These are phyloP conservation scores for Paramuricea clavata DNA, from an alignment of 92 coral and sea anemone species.

Conservation along the genomic window DNA sequence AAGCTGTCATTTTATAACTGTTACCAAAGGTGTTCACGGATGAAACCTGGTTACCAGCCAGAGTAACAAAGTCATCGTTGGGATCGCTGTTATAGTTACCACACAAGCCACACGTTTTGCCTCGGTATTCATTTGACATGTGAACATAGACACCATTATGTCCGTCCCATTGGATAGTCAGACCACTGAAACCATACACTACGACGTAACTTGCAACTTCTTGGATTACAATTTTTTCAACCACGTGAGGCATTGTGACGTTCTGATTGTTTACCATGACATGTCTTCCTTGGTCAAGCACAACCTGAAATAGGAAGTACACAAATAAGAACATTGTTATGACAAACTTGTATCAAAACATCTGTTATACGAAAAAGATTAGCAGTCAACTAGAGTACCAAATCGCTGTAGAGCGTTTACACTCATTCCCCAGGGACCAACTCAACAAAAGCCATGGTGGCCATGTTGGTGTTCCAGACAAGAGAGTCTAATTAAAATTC, in stretches of 20 bases:
- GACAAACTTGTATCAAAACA: not conserved
- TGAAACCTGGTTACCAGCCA: constrained; percentile 73
- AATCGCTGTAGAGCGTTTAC: no score
- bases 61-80: constrained; percentile 79
- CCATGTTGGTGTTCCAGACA: no score
- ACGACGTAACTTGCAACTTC: constrained; percentile 74
- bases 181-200: constrained; percentile 86
- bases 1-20: constrained; percentile 87
- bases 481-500: no score
- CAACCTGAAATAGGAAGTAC: constrained; percentile 53
- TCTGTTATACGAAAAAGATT: not conserved
- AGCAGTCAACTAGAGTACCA: no score
- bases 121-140: constrained; percentile 77
- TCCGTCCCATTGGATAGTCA: constrained; percentile 89
- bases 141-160: constrained; percentile 78
- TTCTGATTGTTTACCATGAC: constrained; percentile 73
- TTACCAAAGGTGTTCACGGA: constrained; percentile 88
- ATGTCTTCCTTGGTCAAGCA: constrained; percentile 64
- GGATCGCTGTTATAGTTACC: constrained; percentile 87
- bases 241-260: constrained; percentile 81
- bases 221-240: constrained; percentile 81
- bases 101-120: constrained; percentile 92
- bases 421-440: no score
- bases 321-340: not conserved
- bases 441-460: no score